These are phyloP conservation scores for Pantherophis alleghaniensis DNA, from an alignment of 2,797 vertebrate species.

Conservation along the genomic window DNA sequence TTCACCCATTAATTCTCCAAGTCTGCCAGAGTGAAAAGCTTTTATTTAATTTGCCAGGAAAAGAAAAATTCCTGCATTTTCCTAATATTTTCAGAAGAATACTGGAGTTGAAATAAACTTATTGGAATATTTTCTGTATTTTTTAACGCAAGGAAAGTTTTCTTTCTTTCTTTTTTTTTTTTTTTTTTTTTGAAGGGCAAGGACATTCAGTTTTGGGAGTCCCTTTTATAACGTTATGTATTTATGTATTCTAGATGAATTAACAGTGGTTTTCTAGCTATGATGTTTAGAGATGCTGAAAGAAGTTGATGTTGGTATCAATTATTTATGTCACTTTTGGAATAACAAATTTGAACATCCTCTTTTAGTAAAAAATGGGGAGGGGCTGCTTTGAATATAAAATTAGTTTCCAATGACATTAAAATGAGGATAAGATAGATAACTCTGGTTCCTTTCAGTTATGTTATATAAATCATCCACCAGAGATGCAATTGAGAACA, in stretches of 20 bases:
- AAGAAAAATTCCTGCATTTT: background rate
- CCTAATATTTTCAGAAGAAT: background rate
- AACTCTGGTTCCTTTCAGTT: background rate
- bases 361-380: background rate
- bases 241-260: background rate
- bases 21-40: background rate
- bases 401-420: background rate
- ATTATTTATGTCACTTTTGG: background rate
- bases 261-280: background rate
- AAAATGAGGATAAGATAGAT: background rate
- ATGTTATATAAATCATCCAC: background rate
- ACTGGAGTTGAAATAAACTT: background rate
- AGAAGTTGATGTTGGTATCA: background rate
- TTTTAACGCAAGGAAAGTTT: background rate
- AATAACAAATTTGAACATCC: background rate
- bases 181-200: background rate
- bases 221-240: background rate
- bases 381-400: background rate
- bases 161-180: too few relatives aligned
- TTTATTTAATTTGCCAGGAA: background rate
- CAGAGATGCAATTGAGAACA: background rate
- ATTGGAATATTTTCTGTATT: background rate
- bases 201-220: background rate
- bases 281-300: background rate
- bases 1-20: background rate